Evolutionary conservation across 2,888 invertebrate genomes (phyloP).

Genomic region (Teleogryllus oceanicus): DNA sequence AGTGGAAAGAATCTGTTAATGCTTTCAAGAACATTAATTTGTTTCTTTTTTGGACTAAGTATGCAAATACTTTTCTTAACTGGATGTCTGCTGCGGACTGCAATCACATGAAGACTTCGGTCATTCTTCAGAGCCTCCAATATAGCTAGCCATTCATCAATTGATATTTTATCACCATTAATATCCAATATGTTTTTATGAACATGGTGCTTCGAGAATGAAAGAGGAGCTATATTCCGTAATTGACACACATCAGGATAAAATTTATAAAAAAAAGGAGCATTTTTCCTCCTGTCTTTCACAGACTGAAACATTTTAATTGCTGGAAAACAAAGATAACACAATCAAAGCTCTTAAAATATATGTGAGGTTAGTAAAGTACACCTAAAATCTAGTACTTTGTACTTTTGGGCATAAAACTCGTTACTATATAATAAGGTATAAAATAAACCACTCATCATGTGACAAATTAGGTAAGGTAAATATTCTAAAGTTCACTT

Average conservation of each 20-base stretch:
- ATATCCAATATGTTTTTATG: constrained; percentile 2
- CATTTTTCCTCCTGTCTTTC: not conserved
- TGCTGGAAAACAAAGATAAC: too few species aligned
- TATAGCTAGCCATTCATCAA: not conserved
- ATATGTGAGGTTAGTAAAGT: too few species aligned
- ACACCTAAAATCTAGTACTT: too few species aligned
- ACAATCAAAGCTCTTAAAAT: too few species aligned
- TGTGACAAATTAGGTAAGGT: too few species aligned
- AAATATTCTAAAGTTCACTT: too few species aligned
- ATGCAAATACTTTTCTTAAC: not conserved
- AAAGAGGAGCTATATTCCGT: not conserved
- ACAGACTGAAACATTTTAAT: not conserved
- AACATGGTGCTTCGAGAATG: not conserved
- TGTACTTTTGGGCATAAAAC: too few species aligned
- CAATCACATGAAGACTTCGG: not conserved
- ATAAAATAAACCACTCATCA: too few species aligned
- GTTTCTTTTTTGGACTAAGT: too few species aligned
- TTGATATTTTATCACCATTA: not conserved
- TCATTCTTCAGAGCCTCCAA: not conserved
- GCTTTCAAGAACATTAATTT: too few species aligned
- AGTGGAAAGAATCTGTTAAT: too few species aligned
- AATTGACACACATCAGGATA: constrained; percentile 6
- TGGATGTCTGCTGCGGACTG: not conserved
- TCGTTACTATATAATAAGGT: too few species aligned
- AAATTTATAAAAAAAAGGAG: not conserved